phyloP scores from a whole-genome alignment of 2,888 invertebrate genomes.

The Argyresthia goedartella region DNA sequence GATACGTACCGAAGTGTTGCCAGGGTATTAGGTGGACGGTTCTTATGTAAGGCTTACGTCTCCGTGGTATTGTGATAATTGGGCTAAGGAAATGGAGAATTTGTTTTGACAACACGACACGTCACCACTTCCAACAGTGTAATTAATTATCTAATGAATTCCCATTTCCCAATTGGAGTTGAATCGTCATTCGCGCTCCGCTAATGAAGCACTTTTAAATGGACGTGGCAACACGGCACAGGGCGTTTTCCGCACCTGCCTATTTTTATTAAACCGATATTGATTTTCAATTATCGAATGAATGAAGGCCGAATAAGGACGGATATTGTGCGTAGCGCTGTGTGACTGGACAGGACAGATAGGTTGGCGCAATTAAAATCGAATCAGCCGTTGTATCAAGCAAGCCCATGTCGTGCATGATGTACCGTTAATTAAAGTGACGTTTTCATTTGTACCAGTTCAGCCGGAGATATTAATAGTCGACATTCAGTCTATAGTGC shows the following conservation, averaged over 20 bases:
- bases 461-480: too few species aligned
- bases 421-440: too few species aligned
- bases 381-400: neutral
- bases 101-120: neutral
- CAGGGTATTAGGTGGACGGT: neutral
- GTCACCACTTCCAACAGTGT: neutral
- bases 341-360: neutral
- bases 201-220: too few species aligned
- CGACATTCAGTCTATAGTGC: too few species aligned
- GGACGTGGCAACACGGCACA: neutral
- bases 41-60: neutral
- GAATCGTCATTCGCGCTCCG: too few species aligned
- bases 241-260: constrained; percentile 1
- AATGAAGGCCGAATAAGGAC: neutral
- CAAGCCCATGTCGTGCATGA: too few species aligned
- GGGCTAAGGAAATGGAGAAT: neutral
- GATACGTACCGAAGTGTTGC: constrained; percentile 12
- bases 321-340: neutral
- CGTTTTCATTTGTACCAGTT: too few species aligned
- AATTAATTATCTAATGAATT: neutral
- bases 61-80: neutral
- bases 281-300: constrained; percentile 30
- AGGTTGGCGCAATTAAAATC: neutral
- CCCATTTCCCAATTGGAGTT: neutral
- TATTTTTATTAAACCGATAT: constrained; percentile 23